Evolutionary conservation across 2,113 vertebrate species (phyloP).

Genomic region (Panthera leo): DNA sequence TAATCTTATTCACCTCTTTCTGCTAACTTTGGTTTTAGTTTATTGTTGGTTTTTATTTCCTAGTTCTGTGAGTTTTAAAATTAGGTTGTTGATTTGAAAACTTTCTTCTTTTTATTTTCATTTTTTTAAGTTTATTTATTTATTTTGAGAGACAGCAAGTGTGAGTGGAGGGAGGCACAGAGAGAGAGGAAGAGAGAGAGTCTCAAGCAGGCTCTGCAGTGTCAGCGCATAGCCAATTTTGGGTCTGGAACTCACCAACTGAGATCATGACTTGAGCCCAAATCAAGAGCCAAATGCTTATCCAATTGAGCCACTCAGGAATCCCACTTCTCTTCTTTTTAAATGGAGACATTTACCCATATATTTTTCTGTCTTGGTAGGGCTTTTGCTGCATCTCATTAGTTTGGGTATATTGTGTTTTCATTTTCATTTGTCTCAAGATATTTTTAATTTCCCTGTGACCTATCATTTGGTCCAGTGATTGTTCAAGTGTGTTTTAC

Average conservation of each 20-base stretch:
- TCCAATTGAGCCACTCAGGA: too few species aligned
- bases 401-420: background rate
- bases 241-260: too few species aligned
- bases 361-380: background rate
- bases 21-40: background rate
- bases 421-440: background rate
- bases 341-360: background rate
- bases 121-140: too few species aligned
- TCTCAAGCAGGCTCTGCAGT: too few species aligned
- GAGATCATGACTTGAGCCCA: too few species aligned
- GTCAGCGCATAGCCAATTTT: too few species aligned
- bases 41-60: background rate
- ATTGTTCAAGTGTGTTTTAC: background rate
- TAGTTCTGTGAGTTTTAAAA: background rate
- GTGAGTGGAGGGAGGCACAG: too few species aligned
- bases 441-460: background rate
- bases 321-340: background rate
- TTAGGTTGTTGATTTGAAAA: background rate
- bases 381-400: background rate
- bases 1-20: background rate
- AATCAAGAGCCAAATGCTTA: too few species aligned
- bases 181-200: too few species aligned
- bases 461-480: background rate
- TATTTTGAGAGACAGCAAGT: too few species aligned
- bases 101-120: background rate